Base-by-base conservation (phyloP, 1,140 invertebrate genomes). In the Zaprionus africanus region DNA sequence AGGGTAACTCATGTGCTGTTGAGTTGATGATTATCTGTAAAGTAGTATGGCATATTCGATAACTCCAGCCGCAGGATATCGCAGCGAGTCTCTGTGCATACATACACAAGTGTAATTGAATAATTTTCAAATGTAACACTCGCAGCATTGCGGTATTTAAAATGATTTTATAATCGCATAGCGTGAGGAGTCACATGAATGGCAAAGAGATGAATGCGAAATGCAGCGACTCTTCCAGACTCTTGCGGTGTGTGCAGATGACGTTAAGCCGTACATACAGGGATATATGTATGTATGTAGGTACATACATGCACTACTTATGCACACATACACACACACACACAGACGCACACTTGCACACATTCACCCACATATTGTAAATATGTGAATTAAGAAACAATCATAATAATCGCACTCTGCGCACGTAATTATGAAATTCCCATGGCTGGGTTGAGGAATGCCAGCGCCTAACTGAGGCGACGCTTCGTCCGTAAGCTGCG, bases 331-430 rank as follows among this genome's bases (percentile, higher is more conserved):
- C 54, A 28, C 1, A 28, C 4, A 5, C 46, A 13, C 6, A 49
- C 28, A 28, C 17, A 34, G 41, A 51, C 22, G 19, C 65, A 59
- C n/a, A 26, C 56, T 56, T 56, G 53, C 26, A 56, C 22, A 56
- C 31, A 17, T 56, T 51, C 75, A 57, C 63, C 54, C 61, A 65
- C 61, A 76, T 58, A 80, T 75, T 75, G 76, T 75, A 76, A 81
- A 81, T 79, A 72, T 69, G 73, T 81, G 76, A 81, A 81, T 81
- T 81, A 81, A 81, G 79, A 81, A 81, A 81, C 79, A 81, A 81
- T 81, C 72, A 76, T 78, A 70, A 76, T 76, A 79, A 78, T 81
- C 77, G 77, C 64, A 79, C 76, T 79, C 79, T 79, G 67, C 77
- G 76, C 66, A 78, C 79, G 79, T 81, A 81, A 81, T 79, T 81